A percentile compares a stretch with the other conserved stretches of the same genome.
phyloP scores from a whole-genome alignment of 92 coral and sea anemone genomes.

The Anthopleura xanthogrammica region DNA sequence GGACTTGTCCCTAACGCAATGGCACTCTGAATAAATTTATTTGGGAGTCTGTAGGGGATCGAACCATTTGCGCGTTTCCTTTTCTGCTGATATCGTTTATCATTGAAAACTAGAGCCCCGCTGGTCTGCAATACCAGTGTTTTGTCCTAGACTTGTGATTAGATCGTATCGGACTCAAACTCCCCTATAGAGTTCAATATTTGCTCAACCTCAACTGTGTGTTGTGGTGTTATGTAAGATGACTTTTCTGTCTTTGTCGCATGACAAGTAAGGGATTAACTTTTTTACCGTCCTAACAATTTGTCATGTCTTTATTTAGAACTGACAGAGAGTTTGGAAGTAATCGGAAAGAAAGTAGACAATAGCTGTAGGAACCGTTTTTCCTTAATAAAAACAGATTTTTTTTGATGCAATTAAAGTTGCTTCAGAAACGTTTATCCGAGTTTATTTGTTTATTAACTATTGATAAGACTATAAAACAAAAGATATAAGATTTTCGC shows the following conservation, averaged over 20 bases:
- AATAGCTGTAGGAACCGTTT: background rate
- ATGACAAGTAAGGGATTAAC: background rate
- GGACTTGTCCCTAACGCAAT: background rate
- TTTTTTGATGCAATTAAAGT: background rate
- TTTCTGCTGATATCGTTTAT: background rate
- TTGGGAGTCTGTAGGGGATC: background rate
- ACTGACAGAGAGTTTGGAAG: background rate
- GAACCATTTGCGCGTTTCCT: background rate
- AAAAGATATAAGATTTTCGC: background rate
- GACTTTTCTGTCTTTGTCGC: background rate
- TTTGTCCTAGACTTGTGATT: background rate
- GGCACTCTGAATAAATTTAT: background rate
- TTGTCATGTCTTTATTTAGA: conserved; percentile 9
- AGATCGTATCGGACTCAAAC: background rate
- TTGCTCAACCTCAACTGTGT: background rate
- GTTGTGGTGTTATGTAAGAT: background rate
- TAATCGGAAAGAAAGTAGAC: background rate
- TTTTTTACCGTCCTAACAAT: background rate
- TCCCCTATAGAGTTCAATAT: background rate
- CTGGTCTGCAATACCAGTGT: background rate
- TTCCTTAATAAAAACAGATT: background rate
- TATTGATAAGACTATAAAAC: background rate
- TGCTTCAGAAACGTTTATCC: too few species aligned
- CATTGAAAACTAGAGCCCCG: background rate
- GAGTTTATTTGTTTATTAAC: background rate